Base-by-base conservation (phyloP, 2,888 invertebrate species). In the Drosophila cognata region DNA sequence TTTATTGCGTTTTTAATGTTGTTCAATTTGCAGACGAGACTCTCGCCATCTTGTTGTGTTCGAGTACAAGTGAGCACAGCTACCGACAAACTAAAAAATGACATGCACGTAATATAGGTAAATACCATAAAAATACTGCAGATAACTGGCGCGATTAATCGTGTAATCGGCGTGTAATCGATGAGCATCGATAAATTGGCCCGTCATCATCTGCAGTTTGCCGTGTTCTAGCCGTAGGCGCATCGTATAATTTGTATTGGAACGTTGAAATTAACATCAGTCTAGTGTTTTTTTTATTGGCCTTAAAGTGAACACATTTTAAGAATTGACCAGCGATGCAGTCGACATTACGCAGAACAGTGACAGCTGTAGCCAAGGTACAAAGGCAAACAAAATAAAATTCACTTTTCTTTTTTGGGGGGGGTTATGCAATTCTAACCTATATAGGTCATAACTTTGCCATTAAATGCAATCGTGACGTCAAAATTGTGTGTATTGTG, bases 361-460 rank as follows among this genome's bases (percentile, higher is more conserved):
- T 89, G 56, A 77, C 80, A 55, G 66, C 81, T 48, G 86, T 81
- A 57, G 76, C 89, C 57, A 91, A 92, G 92, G 92, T 92, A 89
- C 31, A 68, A 63, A 51, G 2, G 51, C n/a, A 46, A 43, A 18
- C 21, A n/a, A 41, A 48, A 35, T 33, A 55, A 28, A 29, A 33
- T 8, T 29, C n/a, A 38, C 38, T 8, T 46, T 53, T 74, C 65
- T 70, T 71, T 59, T 61, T 71, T n/a, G 52, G 48, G 77, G 73
- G 28, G 70, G 79, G 89, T 92, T 92, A 92, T 92, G 92, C 92
- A 92, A 92, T 89, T 87, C 86, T 77, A 81, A 83, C 90, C 88
- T 85, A 87, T 61, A 74, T 62, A 82, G 79, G 71, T 68, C 77
- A 73, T 64, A 79, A 68, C 61, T 74, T 74, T 77, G 57, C 66